Conservation (phyloP, 2,113 vertebrate species). For the Elanoides forficatus region DNA sequence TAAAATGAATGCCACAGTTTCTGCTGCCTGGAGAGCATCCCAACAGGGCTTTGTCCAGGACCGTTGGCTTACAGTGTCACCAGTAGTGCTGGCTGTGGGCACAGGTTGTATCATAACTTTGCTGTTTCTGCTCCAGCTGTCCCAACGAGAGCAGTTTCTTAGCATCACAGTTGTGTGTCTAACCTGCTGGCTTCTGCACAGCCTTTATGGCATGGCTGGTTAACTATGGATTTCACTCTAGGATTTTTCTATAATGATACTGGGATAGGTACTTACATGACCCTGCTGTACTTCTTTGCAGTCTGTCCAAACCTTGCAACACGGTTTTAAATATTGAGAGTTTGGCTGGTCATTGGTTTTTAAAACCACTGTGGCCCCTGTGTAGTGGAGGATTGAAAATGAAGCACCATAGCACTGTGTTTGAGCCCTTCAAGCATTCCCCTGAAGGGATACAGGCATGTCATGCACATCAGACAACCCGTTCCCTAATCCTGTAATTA, state of each 20-base stretch:
- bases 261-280: not conserved
- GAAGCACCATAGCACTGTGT: not conserved
- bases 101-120: not conserved
- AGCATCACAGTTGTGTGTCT: not conserved
- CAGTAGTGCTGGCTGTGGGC: not conserved
- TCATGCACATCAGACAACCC: not conserved
- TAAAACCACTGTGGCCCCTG: not conserved
- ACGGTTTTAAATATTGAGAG: not conserved
- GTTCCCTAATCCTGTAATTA: not conserved
- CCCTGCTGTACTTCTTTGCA: not conserved
- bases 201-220: not conserved
- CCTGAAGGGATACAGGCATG: not conserved
- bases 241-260: not conserved
- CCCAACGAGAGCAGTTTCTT: not conserved
- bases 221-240: not conserved
- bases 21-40: not conserved
- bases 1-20: not conserved
- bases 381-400: not conserved
- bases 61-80: not conserved
- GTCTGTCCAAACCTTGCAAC: not conserved
- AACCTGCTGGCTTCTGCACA: not conserved
- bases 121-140: not conserved
- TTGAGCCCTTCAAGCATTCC: not conserved
- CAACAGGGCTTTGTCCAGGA: not conserved
- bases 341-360: not conserved